Base-by-base conservation (phyloP, 1,140 invertebrate genomes). In the Drosophila busckii region DNA sequence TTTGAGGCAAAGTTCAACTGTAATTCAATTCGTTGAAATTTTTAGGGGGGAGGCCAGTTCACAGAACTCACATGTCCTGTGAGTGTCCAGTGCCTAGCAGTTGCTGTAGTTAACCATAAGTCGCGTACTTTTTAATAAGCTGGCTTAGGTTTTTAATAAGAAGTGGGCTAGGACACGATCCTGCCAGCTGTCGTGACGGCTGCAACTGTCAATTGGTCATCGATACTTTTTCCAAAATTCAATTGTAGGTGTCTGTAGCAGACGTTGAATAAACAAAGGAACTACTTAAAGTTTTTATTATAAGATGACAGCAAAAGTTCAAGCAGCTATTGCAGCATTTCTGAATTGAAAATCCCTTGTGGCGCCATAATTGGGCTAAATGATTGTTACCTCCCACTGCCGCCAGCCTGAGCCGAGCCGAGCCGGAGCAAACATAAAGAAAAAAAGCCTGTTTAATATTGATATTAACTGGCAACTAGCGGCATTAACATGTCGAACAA, bases 81-180 rank as follows among this genome's bases (percentile, higher is more conserved):
- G 23, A 16, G 6, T 54, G 41, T 9, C 42, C 23, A 41, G 59
- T 32, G 28, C 16, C 12, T 34, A 31, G 17, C 55, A 17, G 35
- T 22, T 28, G 3, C 55, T 22, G 31, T 25, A 25, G 61, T 50
- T 61, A 66, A 44, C 48, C 29, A 65, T 76, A 76, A 67, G 61
- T 71, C 63, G 53, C 37, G 25, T 55, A 49, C 42, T 29, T 40
- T 69, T 73, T 80, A 78, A 78, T 78, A 78, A 78, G 73, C 73
- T 52, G 73, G 73, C 73, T 78, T 80, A 80, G 68, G 73, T 78
- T 80, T 78, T 78, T 73, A 78, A 80, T 73, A 73, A 73, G 73
- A 80, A 80, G 44, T 78, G 41, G 37, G 48, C 62, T 78, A 68
- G 46, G 35, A 42, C 15, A 32, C 45, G 45, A 32, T 16, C 2